These are phyloP conservation scores for Brachypodius melanocephalos DNA, from an alignment of 2,113 vertebrate species.

Conservation along the genomic window DNA sequence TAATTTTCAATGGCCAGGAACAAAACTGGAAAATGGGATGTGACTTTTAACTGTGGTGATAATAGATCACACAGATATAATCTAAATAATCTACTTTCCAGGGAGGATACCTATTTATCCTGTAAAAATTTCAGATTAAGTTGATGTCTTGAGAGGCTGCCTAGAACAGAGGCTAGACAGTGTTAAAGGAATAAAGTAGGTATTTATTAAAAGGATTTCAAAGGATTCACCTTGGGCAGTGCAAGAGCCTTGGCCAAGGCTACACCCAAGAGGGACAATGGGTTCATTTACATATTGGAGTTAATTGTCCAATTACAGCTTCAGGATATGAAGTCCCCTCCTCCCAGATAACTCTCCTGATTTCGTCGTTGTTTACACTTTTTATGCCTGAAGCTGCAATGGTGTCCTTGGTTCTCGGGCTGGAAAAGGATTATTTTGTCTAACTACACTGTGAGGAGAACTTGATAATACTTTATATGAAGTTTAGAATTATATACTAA, in stretches of 20 bases:
- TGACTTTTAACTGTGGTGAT: neutral
- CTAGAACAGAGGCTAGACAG: neutral
- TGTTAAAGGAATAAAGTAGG: neutral
- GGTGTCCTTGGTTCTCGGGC: neutral
- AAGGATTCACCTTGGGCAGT: neutral
- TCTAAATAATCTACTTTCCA: neutral
- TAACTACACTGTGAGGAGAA: neutral
- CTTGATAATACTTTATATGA: neutral
- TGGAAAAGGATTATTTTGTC: neutral
- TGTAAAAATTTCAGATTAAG: neutral
- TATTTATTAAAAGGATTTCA: neutral
- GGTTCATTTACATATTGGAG: neutral
- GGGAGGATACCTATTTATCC: neutral
- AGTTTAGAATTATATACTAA: neutral
- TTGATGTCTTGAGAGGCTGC: neutral
- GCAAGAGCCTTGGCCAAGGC: neutral
- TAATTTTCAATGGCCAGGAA: neutral
- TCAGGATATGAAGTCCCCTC: neutral
- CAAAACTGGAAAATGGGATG: neutral
- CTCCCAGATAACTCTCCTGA: neutral
- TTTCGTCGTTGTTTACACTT: neutral
- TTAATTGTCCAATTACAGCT: neutral
- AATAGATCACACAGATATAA: neutral
- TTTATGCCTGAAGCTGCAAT: neutral
- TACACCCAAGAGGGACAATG: neutral